These are phyloP conservation scores for Sussaba pulchella DNA, from an alignment of 2,888 invertebrate species.

Conservation along the genomic window DNA sequence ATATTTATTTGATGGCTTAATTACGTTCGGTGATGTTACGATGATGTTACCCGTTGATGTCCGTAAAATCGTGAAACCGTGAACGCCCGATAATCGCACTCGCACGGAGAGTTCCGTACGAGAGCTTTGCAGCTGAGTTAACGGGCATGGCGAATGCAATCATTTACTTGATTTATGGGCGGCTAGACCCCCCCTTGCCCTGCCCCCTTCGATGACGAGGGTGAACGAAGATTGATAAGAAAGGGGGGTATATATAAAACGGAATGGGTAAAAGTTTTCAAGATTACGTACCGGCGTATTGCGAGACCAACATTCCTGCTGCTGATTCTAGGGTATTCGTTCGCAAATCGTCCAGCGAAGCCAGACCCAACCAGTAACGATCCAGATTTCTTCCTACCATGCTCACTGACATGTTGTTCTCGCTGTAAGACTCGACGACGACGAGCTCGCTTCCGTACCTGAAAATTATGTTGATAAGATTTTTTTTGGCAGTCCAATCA, in stretches of 20 bases:
- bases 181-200: too few relatives aligned
- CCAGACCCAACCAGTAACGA: conserved; percentile 96
- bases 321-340: conserved; percentile 98
- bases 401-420: conserved; percentile 95
- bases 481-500: not conserved
- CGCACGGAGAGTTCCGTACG: conserved; percentile 14
- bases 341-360: conserved; percentile 95
- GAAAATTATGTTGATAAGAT: conserved; percentile 71
- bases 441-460: conserved; percentile 98
- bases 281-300: conserved; percentile 91
- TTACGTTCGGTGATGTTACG: conserved; percentile 41
- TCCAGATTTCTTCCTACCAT: conserved; percentile 90
- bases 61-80: conserved; percentile 52
- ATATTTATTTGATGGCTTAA: conserved; percentile 57
- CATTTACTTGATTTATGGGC: conserved; percentile 33
- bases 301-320: conserved; percentile 94
- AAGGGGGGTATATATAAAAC: too few relatives aligned
- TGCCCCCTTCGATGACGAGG: not conserved
- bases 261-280: not conserved
- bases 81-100: conserved; percentile 46
- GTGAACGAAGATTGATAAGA: not conserved
- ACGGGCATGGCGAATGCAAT: conserved; percentile 41
- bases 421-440: conserved; percentile 94
- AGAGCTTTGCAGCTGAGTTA: conserved; percentile 36
- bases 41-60: conserved; percentile 45